Conservation (phyloP, 2,888 invertebrate genomes). For the Minunthozetes semirufus region DNA sequence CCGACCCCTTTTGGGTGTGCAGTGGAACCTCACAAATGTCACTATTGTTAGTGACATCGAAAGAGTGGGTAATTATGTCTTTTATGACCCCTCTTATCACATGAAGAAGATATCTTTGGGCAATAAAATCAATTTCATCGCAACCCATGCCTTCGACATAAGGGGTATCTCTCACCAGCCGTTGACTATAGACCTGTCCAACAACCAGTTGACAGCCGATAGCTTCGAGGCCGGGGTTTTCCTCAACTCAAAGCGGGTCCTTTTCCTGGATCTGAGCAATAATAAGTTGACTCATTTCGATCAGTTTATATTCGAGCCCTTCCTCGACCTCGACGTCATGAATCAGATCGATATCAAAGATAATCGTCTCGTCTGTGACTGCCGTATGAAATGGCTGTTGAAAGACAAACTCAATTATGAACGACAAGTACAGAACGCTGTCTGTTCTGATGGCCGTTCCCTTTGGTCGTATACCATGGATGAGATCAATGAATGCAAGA, state of each 20-base stretch:
- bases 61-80: neutral
- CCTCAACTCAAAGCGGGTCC: neutral
- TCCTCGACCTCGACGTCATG: neutral
- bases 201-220: neutral
- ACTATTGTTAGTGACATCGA: neutral
- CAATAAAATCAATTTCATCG: neutral
- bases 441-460: neutral
- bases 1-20: neutral
- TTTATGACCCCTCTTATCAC: neutral
- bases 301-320: constrained; percentile 12
- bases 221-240: constrained; percentile 24
- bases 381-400: constrained; percentile 16
- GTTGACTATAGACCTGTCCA: constrained; percentile 1
- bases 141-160: constrained; percentile 19
- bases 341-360: constrained; percentile 4
- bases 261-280: neutral
- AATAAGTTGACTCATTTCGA: constrained; percentile 20
- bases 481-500: constrained; percentile 13
- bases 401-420: neutral
- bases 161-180: neutral
- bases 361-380: constrained; percentile 18
- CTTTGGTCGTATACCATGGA: neutral
- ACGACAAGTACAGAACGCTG: neutral
- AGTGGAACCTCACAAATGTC: neutral
- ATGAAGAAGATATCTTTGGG: neutral